Evolutionary conservation across 2,888 invertebrate genomes (phyloP), one percentile per base, ranked within the genome.

Genomic region (Falcaria lacertinaria): DNA sequence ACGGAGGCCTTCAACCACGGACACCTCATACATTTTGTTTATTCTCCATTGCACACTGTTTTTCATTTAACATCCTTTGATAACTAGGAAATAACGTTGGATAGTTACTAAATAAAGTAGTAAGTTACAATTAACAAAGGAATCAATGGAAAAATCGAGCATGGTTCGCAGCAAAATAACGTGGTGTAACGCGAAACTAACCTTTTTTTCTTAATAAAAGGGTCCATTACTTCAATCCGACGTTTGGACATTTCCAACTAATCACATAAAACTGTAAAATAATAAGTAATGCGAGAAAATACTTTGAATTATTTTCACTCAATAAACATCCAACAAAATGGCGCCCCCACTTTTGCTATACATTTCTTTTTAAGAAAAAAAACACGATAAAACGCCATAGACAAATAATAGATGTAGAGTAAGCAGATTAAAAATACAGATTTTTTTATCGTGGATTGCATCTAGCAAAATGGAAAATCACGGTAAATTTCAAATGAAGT

Each of bases 171-270:
- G 53, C 22, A 59, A 55, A 47, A 50, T 43, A 52, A 56, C 19
- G 13, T 15, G 33, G 33, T 16, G 44, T 47, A 57, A 50, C 46
- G 47, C 43, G 48, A 33, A 45, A 66, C 72, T 48, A 81, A 95
- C 96, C 93, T 91, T 87, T 93, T 93, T 80, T 93, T 92, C 80
- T 93, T 94, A 46, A 95, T 90, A 74, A 95, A 96, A 2, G 96
- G 95, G 71, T 96, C 96, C 69, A 94, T 91, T 51, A 96, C 94
- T 90, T 96, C 96, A 73, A 96, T 95, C 75, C 96, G 92, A 64
- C 96, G 91, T 80, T 96, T 96, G 36, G 96, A 95, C 96, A 96
- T 94, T 49, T 54, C 68, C 45, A 39, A 57, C 47, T 54, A 58
- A 62, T 69, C 66, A 72, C 79, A 79, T 69, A 65, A 34, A 81